These are phyloP conservation scores for Nasonia longicornis DNA, from an alignment of 1,140 invertebrate genomes.

Conservation along the genomic window DNA sequence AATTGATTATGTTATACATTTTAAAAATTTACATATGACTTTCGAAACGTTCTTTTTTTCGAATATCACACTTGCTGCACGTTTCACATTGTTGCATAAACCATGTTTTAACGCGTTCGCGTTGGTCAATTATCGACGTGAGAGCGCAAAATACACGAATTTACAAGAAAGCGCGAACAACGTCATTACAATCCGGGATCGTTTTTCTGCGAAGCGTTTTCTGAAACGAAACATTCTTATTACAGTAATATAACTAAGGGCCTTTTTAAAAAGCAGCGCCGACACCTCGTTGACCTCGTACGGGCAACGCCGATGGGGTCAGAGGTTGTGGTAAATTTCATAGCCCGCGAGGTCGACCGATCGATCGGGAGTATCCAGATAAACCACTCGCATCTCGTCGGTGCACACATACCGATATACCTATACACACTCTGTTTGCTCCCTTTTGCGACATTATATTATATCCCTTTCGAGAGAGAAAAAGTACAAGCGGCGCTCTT, in stretches of 20 bases:
- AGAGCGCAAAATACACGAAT: neutral
- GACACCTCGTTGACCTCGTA: constrained; percentile 15
- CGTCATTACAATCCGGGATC: neutral
- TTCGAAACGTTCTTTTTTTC: neutral
- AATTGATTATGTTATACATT: neutral
- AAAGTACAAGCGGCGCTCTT: constrained; percentile 2
- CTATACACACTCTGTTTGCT: neutral
- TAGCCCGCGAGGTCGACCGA: neutral
- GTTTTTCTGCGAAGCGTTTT: neutral
- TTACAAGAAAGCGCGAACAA: neutral
- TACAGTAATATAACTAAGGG: constrained; percentile 3
- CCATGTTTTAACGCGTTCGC: neutral
- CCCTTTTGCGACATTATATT: neutral
- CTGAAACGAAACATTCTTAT: constrained; percentile 16
- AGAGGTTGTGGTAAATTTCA: constrained; percentile 4
- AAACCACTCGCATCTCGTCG: neutral
- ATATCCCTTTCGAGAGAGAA: neutral
- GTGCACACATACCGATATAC: neutral
- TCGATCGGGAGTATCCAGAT: neutral
- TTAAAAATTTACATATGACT: neutral
- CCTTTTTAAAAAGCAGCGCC: neutral
- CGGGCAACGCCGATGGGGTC: neutral
- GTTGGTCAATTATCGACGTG: neutral
- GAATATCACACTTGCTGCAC: neutral
- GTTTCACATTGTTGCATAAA: neutral